Base-by-base conservation (phyloP, 92 coral and sea anemone genomes). In the Umimayanthus kanabou region DNA sequence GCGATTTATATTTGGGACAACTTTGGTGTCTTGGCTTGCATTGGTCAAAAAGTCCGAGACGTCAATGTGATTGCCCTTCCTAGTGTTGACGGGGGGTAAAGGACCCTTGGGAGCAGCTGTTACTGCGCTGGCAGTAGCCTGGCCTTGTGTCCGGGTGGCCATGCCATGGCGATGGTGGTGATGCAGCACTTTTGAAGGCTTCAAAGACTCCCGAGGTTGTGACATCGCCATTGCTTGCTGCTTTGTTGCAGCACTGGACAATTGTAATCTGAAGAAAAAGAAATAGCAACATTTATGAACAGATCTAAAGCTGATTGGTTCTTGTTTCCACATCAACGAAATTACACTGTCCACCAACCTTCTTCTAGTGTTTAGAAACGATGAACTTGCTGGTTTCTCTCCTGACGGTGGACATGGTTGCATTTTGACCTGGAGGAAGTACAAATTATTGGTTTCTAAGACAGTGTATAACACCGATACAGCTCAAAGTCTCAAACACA, bases 21-120 rank as follows among this genome's bases (percentile, higher is more conserved):
- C 92, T 85, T 93, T 93, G 67, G 98, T 79, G 26, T 95, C 98
- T 49, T 95, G 98, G 92, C 89, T 92, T 23, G 95, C 58, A 89
- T 84, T 93, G 57, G 79, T 89, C 83, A 97, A 83, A 88, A 97
- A 95, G 95, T 97, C 99, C 61, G 99, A 97, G 72, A 97, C 98
- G 45, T 97, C 99, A 74, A 97, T 95, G 85, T 94, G 95, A 85
- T 83, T 94, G 64, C 97, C 92, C 71, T 97, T 97, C 29, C 93
- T 94, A 6, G 98, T 97, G 85, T 92, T 97, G 7, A 97, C 96
- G 29, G 99, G 99, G 0, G 98, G 99, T 42, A 97, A 79, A 13
- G 98, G 92, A 13, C 94, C 98, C 91, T 92, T 92, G 11, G 90
- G 80, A 15, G 85, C 65, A 22, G 80, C 74, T 49, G 81, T 83